Evolutionary conservation across 2,113 vertebrate genomes (phyloP).

Genomic region (Myiozetetes cayanensis): DNA sequence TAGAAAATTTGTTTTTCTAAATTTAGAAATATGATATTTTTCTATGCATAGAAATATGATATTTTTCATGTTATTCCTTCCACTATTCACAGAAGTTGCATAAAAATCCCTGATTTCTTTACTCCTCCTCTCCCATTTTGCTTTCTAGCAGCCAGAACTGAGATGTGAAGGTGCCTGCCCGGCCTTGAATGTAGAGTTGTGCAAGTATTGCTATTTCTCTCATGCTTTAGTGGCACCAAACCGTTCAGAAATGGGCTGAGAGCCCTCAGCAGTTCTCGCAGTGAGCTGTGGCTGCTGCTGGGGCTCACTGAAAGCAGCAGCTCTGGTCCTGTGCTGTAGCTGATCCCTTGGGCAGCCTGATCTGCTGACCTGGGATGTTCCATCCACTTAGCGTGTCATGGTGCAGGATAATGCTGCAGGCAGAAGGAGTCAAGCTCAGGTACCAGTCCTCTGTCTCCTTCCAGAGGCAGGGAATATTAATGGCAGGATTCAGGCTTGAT

Average conservation of each 20-base stretch:
- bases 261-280: background rate
- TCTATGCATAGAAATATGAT: background rate
- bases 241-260: background rate
- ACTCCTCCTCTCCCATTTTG: background rate
- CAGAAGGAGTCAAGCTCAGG: background rate
- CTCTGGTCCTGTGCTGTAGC: background rate
- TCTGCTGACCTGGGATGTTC: background rate
- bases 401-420: background rate
- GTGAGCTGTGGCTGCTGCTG: background rate
- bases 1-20: no score
- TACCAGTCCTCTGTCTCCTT: background rate
- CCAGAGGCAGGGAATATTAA: background rate
- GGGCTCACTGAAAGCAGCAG: background rate
- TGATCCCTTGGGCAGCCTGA: background rate
- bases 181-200: background rate
- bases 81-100: background rate
- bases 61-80: background rate
- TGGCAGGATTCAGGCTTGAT: background rate
- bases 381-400: background rate
- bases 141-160: background rate
- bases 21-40: background rate
- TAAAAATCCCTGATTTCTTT: background rate
- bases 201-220: background rate
- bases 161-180: background rate
- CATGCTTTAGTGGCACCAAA: background rate